A percentile compares a stretch with the other conserved stretches of the same genome.
phyloP scores from a whole-genome alignment of 1,140 invertebrate species.

The Caerostris extrusa region DNA sequence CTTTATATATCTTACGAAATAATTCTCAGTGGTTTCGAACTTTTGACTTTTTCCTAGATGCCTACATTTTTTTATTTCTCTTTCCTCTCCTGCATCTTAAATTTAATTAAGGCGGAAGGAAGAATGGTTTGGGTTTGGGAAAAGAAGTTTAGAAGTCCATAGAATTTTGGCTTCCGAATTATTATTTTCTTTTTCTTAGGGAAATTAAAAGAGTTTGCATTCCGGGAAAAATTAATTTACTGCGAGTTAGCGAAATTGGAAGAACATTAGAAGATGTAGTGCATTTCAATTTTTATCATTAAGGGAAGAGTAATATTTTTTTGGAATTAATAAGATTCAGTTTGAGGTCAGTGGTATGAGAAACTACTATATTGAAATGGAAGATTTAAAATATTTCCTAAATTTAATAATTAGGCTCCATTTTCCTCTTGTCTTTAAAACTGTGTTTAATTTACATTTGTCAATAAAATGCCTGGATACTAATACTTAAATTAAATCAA shows the following conservation, averaged over 20 bases:
- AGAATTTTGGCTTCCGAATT: constrained; percentile 13
- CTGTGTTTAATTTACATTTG: no score
- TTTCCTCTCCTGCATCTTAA: constrained; percentile 29
- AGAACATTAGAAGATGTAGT: background rate
- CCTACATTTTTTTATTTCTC: background rate
- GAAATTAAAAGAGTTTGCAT: constrained; percentile 12
- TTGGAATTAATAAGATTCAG: constrained; percentile 3
- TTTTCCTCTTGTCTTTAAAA: no score
- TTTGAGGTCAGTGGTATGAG: background rate
- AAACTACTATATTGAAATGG: background rate
- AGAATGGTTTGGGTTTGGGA: background rate
- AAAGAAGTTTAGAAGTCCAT: background rate
- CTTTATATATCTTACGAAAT: background rate
- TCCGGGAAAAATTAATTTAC: background rate
- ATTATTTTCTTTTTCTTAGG: constrained; percentile 6
- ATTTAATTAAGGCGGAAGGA: constrained; percentile 47
- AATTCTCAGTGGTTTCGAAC: background rate
- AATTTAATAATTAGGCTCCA: no score
- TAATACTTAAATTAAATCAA: no score
- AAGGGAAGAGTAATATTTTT: background rate
- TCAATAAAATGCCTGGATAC: no score
- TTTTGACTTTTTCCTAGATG: constrained; percentile 17
- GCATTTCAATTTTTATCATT: background rate
- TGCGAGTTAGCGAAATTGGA: constrained; percentile 17
- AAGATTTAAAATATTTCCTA: background rate